phyloP scores from a whole-genome alignment of 2,888 invertebrate species.

The Drosophila melanocephala region DNA sequence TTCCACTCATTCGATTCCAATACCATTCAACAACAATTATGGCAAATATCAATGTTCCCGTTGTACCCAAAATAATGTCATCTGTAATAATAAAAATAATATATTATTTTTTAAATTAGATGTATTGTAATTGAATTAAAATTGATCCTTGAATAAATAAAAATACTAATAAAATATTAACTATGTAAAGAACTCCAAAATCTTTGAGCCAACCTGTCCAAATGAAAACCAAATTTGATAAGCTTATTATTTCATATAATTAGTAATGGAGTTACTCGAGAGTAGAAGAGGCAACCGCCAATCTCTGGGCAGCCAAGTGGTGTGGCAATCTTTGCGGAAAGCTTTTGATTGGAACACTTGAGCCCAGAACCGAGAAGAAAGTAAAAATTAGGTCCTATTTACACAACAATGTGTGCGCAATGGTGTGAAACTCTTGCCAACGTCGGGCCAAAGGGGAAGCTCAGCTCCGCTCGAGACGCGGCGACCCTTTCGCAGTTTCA shows the following conservation, averaged over 20 bases:
- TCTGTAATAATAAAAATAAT: not conserved
- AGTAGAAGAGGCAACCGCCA: slow-evolving; percentile 6
- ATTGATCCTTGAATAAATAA: too few species aligned
- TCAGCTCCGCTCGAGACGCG: not conserved
- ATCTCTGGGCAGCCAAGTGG: slow-evolving; percentile 39
- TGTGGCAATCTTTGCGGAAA: slow-evolving; percentile 12
- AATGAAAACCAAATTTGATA: not conserved
- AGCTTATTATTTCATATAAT: not conserved
- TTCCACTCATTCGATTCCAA: too few species aligned
- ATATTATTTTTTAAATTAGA: not conserved
- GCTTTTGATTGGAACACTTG: slow-evolving; percentile 52
- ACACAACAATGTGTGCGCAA: slow-evolving; percentile 61
- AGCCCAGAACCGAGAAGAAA: slow-evolving; percentile 42
- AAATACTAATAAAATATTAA: too few species aligned
- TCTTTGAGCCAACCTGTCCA: not conserved
- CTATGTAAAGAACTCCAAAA: not conserved
- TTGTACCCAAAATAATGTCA: too few species aligned
- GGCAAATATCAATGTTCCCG: too few species aligned
- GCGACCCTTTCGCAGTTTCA: slow-evolving; percentile 30
- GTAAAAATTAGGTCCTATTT: slow-evolving; percentile 68
- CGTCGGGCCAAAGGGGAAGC: slow-evolving; percentile 14
- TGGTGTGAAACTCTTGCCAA: slow-evolving; percentile 67
- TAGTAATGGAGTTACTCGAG: not conserved
- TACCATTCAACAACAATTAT: too few species aligned
- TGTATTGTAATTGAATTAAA: not conserved